Base-by-base conservation (phyloP, 2,888 invertebrate species). In the Tenthredo scrophulariae region DNA sequence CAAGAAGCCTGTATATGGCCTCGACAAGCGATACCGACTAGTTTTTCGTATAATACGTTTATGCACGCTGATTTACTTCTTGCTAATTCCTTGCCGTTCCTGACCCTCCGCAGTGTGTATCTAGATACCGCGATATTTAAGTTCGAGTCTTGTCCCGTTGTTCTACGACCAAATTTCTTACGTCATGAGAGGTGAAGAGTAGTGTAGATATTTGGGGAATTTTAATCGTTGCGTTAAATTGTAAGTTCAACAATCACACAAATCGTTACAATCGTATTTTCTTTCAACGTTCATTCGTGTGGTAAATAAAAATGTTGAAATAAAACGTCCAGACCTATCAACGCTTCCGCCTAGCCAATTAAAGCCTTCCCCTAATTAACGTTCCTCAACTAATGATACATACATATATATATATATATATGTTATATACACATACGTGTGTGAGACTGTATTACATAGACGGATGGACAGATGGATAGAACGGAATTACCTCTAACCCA, bases 311-410 rank as follows among this genome's bases (percentile, higher is more conserved):
- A 54, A 54, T 54, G 54, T 18, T 29, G 15, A 26, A 26, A 29
- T 67, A 26, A 29, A 67, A 67, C 33, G 18, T 33, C n/a, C 70
- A 37, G 15, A 43, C 40, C 43, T 40, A n/a, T 74, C 67, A n/a
- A 74, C 74, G 43, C 43, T 43, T 67, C 67, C 67, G 74, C 22
- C 43, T 22, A 22, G 13, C 74, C 74, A 74, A 74, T 74, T 74
- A 74, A 74, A 74, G 22, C 74, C 43, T 40, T 43, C 13, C 74
- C 74, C 74, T 43, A 74, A 74, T 74, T 74, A 74, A 74, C 74
- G 40, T 43, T 74, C 74, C 40, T 74, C 43, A 43, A 22, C 74
- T 43, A 74, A 74, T 29, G 40, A 43, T 74, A 74, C 40, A 58
- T 58, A 22, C 26, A 2, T 70, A 33, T 29, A 29, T 33, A 70